Percentiles rank a stretch among this genome's conserved stretches.
Conservation (phyloP, 2,888 invertebrate species). For the Apodemia mormo region DNA sequence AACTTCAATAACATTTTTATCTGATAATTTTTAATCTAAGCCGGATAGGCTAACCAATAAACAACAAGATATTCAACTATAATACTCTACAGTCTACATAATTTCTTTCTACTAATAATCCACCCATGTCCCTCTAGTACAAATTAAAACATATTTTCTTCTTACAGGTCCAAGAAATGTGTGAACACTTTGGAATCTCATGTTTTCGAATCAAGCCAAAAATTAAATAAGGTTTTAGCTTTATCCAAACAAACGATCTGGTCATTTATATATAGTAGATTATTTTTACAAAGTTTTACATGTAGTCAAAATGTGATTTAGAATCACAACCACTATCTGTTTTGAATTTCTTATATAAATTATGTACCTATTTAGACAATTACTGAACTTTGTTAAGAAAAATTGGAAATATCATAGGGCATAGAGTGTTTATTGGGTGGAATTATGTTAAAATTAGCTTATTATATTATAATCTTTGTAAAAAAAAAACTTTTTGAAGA, state of each 20-base stretch:
- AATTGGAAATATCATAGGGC: background rate
- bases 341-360: background rate
- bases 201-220: slow-evolving; percentile 86
- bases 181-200: slow-evolving; percentile 93
- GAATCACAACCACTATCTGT: background rate
- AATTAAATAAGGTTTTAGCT: slow-evolving; percentile 50
- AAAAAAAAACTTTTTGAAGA: no score
- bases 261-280: slow-evolving; percentile 17
- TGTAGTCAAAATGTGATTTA: slow-evolving; percentile 16
- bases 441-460: no score
- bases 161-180: slow-evolving; percentile 95
- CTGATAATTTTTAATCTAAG: no score
- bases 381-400: background rate
- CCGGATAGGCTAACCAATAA: no score
- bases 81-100: no score
- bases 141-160: slow-evolving; percentile 3
- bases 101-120: background rate
- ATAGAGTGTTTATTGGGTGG: background rate
- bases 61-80: no score
- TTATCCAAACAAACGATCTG: slow-evolving; percentile 19
- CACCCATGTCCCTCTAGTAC: slow-evolving; percentile 10
- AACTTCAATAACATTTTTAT: no score
- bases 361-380: background rate
- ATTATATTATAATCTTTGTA: no score
- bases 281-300: slow-evolving; percentile 1